Conservation (phyloP, 2,797 vertebrate species). For the Falco columbarius region DNA sequence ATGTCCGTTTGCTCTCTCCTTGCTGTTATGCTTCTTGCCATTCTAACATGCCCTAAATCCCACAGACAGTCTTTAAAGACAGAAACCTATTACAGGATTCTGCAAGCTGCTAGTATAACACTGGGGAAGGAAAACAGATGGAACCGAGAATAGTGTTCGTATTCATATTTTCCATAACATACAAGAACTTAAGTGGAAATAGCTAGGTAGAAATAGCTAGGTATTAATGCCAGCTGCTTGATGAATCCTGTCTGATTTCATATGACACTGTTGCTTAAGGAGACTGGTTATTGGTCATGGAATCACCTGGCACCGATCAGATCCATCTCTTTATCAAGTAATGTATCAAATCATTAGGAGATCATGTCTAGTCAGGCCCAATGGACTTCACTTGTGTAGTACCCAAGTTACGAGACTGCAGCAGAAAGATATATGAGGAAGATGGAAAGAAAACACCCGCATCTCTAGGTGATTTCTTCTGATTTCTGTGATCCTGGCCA, state of each 20-base stretch:
- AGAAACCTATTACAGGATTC: background rate
- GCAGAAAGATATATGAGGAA: background rate
- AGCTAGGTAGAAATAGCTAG: background rate
- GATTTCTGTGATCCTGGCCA: background rate
- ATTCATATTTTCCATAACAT: background rate
- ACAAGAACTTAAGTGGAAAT: background rate
- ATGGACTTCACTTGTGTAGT: background rate
- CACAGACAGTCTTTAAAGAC: background rate
- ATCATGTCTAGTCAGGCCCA: background rate
- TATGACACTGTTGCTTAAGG: background rate
- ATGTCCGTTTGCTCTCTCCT: background rate
- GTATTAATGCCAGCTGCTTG: background rate
- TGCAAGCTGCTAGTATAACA: background rate
- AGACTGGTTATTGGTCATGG: background rate
- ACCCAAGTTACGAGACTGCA: background rate
- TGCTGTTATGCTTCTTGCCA: fast-evolving
- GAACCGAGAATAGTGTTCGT: background rate
- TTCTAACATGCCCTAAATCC: background rate
- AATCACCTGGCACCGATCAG: background rate
- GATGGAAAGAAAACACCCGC: background rate
- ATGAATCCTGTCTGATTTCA: background rate
- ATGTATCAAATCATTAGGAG: background rate
- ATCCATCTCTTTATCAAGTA: background rate
- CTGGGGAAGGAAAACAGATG: background rate
- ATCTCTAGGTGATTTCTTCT: background rate